phyloP scores from a whole-genome alignment of 2,888 invertebrate genomes.

The Fragum sueziense region DNA sequence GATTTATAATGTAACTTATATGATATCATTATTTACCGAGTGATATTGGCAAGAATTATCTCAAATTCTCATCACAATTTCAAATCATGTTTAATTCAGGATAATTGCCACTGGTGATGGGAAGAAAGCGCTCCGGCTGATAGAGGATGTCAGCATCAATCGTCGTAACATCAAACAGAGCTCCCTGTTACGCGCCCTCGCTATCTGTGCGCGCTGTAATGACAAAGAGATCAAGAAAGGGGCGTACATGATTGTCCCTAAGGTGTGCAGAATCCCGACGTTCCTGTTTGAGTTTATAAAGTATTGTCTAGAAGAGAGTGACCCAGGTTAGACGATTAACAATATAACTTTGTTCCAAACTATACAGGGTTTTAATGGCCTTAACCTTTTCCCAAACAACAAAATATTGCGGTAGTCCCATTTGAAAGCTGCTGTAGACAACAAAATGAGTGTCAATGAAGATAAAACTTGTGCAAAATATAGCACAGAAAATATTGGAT shows the following conservation, averaged over 20 bases:
- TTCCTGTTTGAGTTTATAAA: slow-evolving; percentile 63
- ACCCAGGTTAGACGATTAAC: slow-evolving; percentile 12
- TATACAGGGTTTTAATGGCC: no score
- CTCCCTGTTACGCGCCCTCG: slow-evolving; percentile 62
- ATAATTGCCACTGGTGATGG: slow-evolving; percentile 79
- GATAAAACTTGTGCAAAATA: no score
- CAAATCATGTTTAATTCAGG: no score
- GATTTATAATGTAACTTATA: background rate
- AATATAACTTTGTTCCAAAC: no score
- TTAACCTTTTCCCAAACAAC: no score
- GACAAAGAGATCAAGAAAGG: slow-evolving; percentile 57
- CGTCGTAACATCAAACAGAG: slow-evolving; percentile 82
- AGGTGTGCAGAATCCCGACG: slow-evolving; percentile 65
- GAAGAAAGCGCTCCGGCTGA: slow-evolving; percentile 73
- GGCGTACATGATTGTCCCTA: slow-evolving; percentile 51
- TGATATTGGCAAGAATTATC: no score
- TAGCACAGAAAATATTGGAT: no score
- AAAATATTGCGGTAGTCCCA: no score
- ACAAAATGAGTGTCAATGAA: no score
- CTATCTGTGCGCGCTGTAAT: slow-evolving; percentile 57
- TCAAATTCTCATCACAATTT: no score
- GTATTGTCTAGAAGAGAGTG: slow-evolving; percentile 58
- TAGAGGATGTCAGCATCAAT: slow-evolving; percentile 76
- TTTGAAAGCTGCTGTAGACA: no score
- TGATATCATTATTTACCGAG: background rate